phyloP scores from a whole-genome alignment of 2,888 invertebrate species.

The Micoletzkya japonica region DNA sequence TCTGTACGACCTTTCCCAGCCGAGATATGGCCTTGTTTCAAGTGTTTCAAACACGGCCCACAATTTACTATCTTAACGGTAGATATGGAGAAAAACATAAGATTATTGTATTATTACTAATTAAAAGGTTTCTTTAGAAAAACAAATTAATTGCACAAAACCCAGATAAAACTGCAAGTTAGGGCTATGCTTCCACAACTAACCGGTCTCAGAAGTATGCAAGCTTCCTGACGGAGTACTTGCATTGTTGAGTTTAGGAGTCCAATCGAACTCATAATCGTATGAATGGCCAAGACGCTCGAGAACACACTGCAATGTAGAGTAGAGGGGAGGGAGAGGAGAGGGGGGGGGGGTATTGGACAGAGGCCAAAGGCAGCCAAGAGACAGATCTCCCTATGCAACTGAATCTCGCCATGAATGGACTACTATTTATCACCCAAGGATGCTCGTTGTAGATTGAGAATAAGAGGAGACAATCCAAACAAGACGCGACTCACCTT shows the following conservation, averaged over 20 bases:
- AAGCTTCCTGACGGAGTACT: constrained; percentile 62
- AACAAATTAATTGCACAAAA: too few species aligned
- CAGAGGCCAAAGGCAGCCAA: background rate
- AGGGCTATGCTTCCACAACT: too few species aligned
- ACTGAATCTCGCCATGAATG: too few species aligned
- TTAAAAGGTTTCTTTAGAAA: too few species aligned
- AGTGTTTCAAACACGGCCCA: too few species aligned
- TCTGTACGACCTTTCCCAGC: too few species aligned
- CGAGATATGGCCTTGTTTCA: too few species aligned
- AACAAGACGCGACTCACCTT: constrained; percentile 34
- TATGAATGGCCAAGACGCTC: constrained; percentile 60
- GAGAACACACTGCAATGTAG: constrained; percentile 38
- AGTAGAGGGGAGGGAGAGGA: background rate
- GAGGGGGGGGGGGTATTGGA: background rate
- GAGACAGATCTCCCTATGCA: background rate
- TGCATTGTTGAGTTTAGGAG: constrained; percentile 62
- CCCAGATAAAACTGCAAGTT: too few species aligned
- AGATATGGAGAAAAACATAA: background rate
- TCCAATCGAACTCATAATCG: constrained; percentile 64
- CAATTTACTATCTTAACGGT: too few species aligned
- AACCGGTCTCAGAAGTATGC: constrained; percentile 53
- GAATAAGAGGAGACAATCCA: background rate
- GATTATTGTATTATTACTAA: too few species aligned
- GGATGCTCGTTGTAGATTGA: background rate
- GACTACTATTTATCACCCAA: too few species aligned